Evolutionary conservation across 2,888 invertebrate species (phyloP), one percentile per base, ranked within the genome.

Genomic region (Hoplodrina ambigua): DNA sequence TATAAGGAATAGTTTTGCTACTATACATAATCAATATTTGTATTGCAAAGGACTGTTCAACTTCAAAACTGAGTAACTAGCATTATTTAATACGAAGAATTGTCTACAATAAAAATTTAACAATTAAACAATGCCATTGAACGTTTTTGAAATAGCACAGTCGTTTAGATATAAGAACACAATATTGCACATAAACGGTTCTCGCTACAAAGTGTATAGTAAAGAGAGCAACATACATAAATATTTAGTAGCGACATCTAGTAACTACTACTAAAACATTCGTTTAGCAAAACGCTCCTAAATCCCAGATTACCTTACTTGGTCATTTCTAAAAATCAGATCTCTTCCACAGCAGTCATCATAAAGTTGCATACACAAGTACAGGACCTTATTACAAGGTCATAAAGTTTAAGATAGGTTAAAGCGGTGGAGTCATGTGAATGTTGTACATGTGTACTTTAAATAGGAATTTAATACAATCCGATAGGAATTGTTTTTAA

Each of bases 381-480:
- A 70, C 69, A 78, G 37, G 63, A 80, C 66, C 72, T 76, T 76
- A 80, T 44, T 57, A 2, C 59, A 69, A 80, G 59, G 60, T 20
- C 41, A 66, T 56, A 60, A 57, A 72, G 72, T 66, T 78, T 67
- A 75, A 78, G 75, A 68, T 78, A 77, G 55, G 57, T 78, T 86
- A 89, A 96, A 85, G 95, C 95, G 65, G 92, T 93, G 78, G 95
- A 96, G 76, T 95, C 96, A 82, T 95, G 92, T 90, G 41, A 94
- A 94, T 25, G 93, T 93, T 64, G 58, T 72, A 80, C 57, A 56
- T 56, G 53, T 72, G 65, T 80, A 76, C 66, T 72, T 72, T 69
- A 67, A 80, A 69, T 58, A 66, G 60, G 56, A 60, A 69, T 61
- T 74, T 81, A 83, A 63, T 20, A 41, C 54, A 70, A 62, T 71